phyloP scores from a whole-genome alignment of 2,888 invertebrate species.

The Lucinisca nassula region DNA sequence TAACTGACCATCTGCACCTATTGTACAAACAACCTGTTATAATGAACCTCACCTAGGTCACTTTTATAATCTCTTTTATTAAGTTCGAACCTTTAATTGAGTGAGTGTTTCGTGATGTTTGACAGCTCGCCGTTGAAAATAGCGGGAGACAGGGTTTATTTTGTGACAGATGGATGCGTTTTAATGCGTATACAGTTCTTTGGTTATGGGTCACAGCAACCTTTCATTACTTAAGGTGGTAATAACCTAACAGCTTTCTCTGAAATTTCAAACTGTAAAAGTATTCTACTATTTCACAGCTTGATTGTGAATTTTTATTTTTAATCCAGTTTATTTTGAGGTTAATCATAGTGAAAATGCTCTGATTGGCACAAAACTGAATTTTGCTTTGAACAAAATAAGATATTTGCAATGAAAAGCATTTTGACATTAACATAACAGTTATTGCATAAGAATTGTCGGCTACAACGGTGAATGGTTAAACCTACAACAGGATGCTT shows the following conservation, averaged over 20 bases:
- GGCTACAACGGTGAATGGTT: no score
- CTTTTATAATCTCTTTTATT: conserved; percentile 9
- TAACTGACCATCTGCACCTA: background rate
- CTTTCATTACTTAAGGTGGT: background rate
- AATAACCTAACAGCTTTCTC: background rate
- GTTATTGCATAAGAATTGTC: no score
- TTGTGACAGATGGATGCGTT: conserved; percentile 5
- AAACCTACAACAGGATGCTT: no score
- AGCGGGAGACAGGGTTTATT: background rate
- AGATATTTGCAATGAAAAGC: no score
- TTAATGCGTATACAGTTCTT: background rate
- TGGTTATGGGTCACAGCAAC: background rate
- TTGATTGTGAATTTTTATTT: background rate
- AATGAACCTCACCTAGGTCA: conserved; percentile 13
- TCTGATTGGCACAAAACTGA: no score
- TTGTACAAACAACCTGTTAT: conserved; percentile 4
- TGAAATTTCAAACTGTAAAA: background rate
- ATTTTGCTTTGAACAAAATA: no score
- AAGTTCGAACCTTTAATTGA: conserved; percentile 12
- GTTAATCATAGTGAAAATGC: no score
- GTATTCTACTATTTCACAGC: background rate
- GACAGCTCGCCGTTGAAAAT: conserved; percentile 4
- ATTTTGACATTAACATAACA: no score
- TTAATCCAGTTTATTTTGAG: no score
- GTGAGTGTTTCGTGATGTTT: background rate